A percentile compares a stretch with the other conserved stretches of the same genome.
Conservation (phyloP, 2,797 vertebrate genomes). For the Catamblyrhynchus diadema region DNA sequence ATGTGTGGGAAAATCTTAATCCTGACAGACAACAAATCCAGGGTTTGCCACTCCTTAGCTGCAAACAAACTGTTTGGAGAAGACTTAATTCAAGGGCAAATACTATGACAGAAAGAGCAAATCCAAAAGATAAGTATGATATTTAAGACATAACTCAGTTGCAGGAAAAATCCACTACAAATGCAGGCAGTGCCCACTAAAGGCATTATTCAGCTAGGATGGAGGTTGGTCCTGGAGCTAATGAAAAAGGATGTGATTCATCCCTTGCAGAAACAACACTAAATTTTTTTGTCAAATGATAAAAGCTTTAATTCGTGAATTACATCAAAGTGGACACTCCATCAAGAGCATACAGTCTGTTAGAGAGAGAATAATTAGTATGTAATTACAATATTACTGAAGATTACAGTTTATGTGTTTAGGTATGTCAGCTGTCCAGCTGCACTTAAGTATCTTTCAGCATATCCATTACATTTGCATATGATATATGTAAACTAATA, state of each 20-base stretch:
- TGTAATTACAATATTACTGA: slow-evolving; percentile 14
- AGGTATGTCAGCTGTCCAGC: slow-evolving; percentile 64
- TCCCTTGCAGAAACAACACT: neutral
- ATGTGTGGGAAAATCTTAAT: neutral
- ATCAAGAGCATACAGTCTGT: neutral
- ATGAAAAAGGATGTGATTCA: neutral
- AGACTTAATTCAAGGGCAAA: neutral
- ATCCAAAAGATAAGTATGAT: neutral
- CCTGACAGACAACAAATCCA: neutral
- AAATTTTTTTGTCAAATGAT: neutral
- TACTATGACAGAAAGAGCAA: neutral
- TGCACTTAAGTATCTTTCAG: slow-evolving; percentile 57
- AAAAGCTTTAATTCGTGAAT: neutral
- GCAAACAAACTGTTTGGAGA: neutral
- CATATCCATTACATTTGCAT: slow-evolving; percentile 61
- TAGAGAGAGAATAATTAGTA: neutral
- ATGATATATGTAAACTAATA: slow-evolving; percentile 53
- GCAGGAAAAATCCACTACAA: neutral
- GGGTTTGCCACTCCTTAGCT: neutral
- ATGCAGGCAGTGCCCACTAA: neutral
- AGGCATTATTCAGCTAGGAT: neutral
- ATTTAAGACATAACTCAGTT: neutral
- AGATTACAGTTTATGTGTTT: slow-evolving; percentile 29
- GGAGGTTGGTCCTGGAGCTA: neutral
- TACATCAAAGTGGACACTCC: neutral